Base-by-base conservation (phyloP, 2,113 vertebrate species). In the Lutjanus erythropterus region DNA sequence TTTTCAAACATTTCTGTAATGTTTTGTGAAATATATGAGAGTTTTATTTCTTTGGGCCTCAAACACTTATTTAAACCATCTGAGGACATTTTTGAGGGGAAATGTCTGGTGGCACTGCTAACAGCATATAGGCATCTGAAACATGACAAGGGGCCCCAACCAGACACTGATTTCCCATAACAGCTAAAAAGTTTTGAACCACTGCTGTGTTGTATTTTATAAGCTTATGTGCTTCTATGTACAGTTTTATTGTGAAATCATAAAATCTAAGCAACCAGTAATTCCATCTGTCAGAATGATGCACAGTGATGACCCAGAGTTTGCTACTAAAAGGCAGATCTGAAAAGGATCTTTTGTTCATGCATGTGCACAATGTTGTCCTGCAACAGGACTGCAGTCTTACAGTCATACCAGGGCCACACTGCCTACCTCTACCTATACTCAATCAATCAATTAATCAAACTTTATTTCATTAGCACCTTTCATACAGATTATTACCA, bases 51-150 rank as follows among this genome's bases (percentile, higher is more conserved):
- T 29, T 19, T 11, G 62, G 25, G 25, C 25, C 41, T 65, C 14
- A 1, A 14, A 15, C 27, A 8, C 27, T 46, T 5, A 7, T 49
- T 21, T 47, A 66, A 66, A 66, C 64, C 64, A 66, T 66, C 18
- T 66, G 27, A 66, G 64, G 15, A 66, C 27, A 31, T 66, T 65
- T 65, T n/a, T 31, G 27, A 47, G 25, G 62, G 62, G 27, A 66
- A 33, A 27, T 18, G 39, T 44, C 39, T 56, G 53, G 27, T n/a
- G 35, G 37, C 27, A 9, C 39, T 18, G 41, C 61, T 21, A 27
- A 66, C 42, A 21, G n/a, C 41, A 31, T 16, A 2, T 16, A 39
- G 37, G 19, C 62, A 47, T 31, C 9, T 66, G 42, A 66, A 47
- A 66, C 2, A 21, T 6, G 6, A 31, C 42, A 21, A 6, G 25